Evolutionary conservation across 2,888 invertebrate species (phyloP).

Genomic region (Ferrisia virgata): DNA sequence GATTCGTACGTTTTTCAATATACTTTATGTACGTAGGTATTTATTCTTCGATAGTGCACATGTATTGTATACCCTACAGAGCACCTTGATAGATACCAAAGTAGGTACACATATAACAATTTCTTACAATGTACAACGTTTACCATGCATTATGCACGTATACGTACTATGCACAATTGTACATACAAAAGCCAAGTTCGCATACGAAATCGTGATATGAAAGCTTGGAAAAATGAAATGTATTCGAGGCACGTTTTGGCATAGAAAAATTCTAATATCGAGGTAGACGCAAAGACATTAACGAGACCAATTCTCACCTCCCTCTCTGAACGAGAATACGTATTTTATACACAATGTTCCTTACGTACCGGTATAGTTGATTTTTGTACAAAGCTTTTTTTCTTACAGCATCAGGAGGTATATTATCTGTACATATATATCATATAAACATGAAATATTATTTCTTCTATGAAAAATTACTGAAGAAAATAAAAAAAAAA

Average conservation of each 20-base stretch:
- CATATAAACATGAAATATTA: no score
- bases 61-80: no score
- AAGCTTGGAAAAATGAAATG: neutral
- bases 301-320: slow-evolving; percentile 5
- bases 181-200: slow-evolving; percentile 20
- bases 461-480: no score
- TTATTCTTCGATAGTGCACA: no score
- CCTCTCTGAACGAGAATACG: neutral
- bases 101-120: neutral
- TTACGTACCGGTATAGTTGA: no score
- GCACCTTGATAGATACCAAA: no score
- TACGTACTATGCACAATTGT: slow-evolving; percentile 20
- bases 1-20: neutral
- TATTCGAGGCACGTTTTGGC: slow-evolving; percentile 35
- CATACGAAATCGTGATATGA: slow-evolving; percentile 33
- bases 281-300: neutral
- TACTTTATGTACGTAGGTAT: no score
- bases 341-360: no score
- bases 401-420: no score
- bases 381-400: no score
- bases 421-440: no score
- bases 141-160: slow-evolving; percentile 7
- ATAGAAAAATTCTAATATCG: slow-evolving; percentile 25
- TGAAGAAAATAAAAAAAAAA: no score
- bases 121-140: neutral